Conservation (phyloP, 2,888 invertebrate genomes). For the Lepidocyrtoides sp. region DNA sequence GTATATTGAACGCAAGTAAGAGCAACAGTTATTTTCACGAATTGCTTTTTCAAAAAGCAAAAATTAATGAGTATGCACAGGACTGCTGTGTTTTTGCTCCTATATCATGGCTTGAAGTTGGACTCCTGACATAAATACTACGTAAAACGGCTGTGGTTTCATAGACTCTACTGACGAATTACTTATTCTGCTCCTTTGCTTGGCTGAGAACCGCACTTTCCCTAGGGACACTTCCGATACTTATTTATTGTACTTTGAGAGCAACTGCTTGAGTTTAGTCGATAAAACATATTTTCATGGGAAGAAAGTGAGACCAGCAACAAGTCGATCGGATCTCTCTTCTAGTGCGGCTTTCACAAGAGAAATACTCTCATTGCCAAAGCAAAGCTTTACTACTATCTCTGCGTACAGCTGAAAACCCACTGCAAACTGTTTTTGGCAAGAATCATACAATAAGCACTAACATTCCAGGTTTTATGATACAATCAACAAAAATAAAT, state of each 20-base stretch:
- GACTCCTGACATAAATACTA: not conserved
- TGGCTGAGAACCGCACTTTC: not conserved
- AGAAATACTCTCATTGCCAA: not conserved
- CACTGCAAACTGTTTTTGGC: conserved; percentile 60
- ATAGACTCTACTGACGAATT: not conserved
- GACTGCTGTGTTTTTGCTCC: not conserved
- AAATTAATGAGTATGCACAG: too few species aligned
- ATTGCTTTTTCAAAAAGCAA: not conserved
- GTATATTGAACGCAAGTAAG: not conserved
- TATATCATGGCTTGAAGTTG: not conserved
- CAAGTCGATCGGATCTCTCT: conserved; percentile 40
- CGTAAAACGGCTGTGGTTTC: not conserved
- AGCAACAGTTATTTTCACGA: conserved; percentile 15
- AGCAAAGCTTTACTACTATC: conserved; percentile 16
- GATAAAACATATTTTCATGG: conserved; percentile 27
- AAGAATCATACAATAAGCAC: conserved; percentile 2
- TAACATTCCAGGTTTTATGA: conserved; percentile 56
- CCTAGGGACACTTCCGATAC: conserved; percentile 36
- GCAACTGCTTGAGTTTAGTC: conserved; percentile 1
- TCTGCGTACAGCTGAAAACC: not conserved
- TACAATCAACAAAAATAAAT: conserved; percentile 72
- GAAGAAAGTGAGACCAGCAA: conserved; percentile 23
- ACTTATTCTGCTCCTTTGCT: not conserved
- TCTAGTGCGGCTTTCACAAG: conserved; percentile 30
- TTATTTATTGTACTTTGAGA: conserved; percentile 36